Evolutionary conservation across 2,888 invertebrate genomes (phyloP).

Genomic region (Drosophila rubida): DNA sequence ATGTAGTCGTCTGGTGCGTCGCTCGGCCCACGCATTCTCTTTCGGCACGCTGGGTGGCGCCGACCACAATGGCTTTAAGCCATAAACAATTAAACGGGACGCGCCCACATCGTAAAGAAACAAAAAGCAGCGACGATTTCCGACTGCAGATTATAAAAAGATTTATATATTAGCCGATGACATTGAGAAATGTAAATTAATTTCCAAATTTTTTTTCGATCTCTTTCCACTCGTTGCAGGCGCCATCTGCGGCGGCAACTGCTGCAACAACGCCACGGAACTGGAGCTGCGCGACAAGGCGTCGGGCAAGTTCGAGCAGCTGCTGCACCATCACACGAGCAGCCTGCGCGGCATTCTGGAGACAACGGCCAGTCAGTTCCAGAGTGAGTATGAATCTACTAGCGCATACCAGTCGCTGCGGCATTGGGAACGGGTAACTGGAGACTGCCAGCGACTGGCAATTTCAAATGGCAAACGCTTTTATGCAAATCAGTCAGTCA

Average conservation of each 20-base stretch:
- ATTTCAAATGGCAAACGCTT: slow-evolving; percentile 48
- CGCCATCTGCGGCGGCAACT: slow-evolving; percentile 83
- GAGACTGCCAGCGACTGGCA: too few relatives aligned
- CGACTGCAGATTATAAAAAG: background rate
- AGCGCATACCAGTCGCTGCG: too few relatives aligned
- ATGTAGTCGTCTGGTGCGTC: slow-evolving; percentile 11
- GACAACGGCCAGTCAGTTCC: slow-evolving; percentile 90
- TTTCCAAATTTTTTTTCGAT: background rate
- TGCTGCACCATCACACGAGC: slow-evolving; percentile 89
- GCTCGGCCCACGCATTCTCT: slow-evolving; percentile 49
- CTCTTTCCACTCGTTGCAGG: slow-evolving; percentile 67
- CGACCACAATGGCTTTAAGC: slow-evolving; percentile 50
- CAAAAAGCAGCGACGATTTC: slow-evolving; percentile 1
- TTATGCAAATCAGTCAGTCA: slow-evolving; percentile 68
- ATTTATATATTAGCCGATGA: background rate
- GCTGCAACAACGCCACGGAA: slow-evolving; percentile 84
- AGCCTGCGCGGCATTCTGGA: slow-evolving; percentile 91
- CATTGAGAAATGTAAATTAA: slow-evolving; percentile 1
- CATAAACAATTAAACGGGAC: slow-evolving; percentile 68
- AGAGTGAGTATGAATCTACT: slow-evolving; percentile 87
- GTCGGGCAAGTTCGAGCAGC: slow-evolving; percentile 87
- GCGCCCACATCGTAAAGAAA: slow-evolving; percentile 50
- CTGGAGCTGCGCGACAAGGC: slow-evolving; percentile 82
- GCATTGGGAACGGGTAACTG: too few relatives aligned
- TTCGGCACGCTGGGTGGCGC: slow-evolving; percentile 50